Evolutionary conservation across 2,888 invertebrate genomes (phyloP).

Genomic region (Drosophila affinis): DNA sequence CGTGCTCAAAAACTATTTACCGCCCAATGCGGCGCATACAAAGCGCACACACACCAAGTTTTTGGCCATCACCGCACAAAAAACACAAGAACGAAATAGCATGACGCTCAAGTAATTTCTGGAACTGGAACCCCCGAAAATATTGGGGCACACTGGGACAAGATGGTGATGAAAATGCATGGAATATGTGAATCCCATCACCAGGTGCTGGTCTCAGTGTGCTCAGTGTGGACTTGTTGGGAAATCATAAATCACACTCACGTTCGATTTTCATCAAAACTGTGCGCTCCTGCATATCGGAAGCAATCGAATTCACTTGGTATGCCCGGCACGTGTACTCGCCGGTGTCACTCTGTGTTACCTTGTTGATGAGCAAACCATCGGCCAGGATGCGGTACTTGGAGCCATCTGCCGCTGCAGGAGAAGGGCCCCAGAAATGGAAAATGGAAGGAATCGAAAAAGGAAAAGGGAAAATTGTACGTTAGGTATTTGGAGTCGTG

Average conservation of each 20-base stretch:
- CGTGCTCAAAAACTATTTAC: slow-evolving; percentile 75
- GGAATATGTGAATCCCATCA: not conserved
- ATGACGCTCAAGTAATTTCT: slow-evolving; percentile 58
- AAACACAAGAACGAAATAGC: slow-evolving; percentile 16
- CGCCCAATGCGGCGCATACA: slow-evolving; percentile 64
- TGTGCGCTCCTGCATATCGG: slow-evolving; percentile 85
- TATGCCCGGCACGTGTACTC: slow-evolving; percentile 86
- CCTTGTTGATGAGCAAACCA: slow-evolving; percentile 86
- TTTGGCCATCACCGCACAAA: slow-evolving; percentile 28
- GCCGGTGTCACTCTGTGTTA: slow-evolving; percentile 85
- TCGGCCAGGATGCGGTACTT: slow-evolving; percentile 85
- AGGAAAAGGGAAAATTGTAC: not conserved
- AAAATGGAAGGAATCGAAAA: slow-evolving; percentile 1
- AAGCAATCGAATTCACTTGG: slow-evolving; percentile 85
- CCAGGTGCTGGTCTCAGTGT: slow-evolving; percentile 45
- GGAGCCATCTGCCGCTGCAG: slow-evolving; percentile 59
- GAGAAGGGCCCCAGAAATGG: not conserved
- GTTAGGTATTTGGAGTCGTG: slow-evolving; percentile 8
- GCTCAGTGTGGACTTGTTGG: slow-evolving; percentile 19
- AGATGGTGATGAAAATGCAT: not conserved
- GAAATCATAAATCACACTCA: slow-evolving; percentile 84
- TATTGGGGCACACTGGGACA: slow-evolving; percentile 45
- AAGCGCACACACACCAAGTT: slow-evolving; percentile 53
- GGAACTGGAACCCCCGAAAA: slow-evolving; percentile 19
- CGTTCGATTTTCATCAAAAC: slow-evolving; percentile 86